Evolutionary conservation across 2,113 vertebrate genomes (phyloP).

Genomic region (Astatotilapia flaviijosephi): DNA sequence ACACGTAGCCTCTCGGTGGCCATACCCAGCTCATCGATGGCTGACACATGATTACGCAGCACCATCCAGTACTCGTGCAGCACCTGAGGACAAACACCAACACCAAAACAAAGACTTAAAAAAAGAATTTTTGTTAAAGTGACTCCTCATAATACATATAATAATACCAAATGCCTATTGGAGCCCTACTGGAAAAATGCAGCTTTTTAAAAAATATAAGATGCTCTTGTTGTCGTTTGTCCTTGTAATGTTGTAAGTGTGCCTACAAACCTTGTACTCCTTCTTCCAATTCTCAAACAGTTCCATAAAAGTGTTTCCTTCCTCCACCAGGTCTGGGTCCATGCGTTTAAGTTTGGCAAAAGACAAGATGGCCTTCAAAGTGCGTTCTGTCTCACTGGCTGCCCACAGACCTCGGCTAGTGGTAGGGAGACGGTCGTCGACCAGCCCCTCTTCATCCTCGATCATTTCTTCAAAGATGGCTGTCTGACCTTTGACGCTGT

Average conservation of each 20-base stretch:
- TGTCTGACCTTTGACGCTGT: conserved; percentile 91
- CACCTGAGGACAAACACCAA: conserved; percentile 64
- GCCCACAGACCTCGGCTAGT: conserved; percentile 95
- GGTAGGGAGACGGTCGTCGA: conserved; percentile 90
- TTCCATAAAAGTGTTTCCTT: conserved; percentile 89
- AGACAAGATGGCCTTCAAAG: conserved; percentile 85
- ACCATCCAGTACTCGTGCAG: conserved; percentile 99
- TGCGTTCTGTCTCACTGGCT: conserved; percentile 88
- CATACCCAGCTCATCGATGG: conserved; percentile 96
- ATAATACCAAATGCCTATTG: background rate
- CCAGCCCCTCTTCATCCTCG: conserved; percentile 92
- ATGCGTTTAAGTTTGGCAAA: conserved; percentile 88
- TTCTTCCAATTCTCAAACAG: conserved; percentile 97
- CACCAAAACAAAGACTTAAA: background rate
- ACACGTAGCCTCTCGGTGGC: conserved; percentile 91
- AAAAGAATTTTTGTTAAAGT: rapidly evolving
- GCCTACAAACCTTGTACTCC: conserved; percentile 87
- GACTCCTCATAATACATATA: background rate
- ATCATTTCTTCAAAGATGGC: conserved; percentile 99
- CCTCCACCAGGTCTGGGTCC: conserved; percentile 80
- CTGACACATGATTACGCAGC: conserved; percentile 91
- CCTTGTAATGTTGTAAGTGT: background rate
- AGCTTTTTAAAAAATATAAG: background rate
- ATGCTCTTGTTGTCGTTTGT: background rate
- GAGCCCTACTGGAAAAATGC: background rate